Percentiles rank a stretch among this genome's conserved stretches.
Conservation (phyloP, 2,888 invertebrate species). For the Rhamphomyia laevipes region DNA sequence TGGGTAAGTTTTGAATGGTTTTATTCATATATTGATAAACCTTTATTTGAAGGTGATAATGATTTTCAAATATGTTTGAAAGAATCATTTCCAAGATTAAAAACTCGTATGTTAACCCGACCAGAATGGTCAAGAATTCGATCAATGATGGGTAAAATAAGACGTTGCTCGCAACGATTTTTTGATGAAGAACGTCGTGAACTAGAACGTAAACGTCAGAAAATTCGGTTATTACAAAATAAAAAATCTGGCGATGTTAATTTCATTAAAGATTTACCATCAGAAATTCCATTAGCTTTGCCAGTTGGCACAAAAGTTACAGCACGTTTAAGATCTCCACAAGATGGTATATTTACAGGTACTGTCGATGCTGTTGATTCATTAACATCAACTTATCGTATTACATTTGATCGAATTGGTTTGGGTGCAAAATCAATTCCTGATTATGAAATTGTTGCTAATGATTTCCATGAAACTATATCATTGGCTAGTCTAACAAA, state of each 20-base stretch:
- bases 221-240: constrained; percentile 87
- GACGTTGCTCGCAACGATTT: constrained; percentile 88
- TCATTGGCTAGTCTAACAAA: constrained; percentile 59
- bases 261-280: constrained; percentile 76
- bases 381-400: constrained; percentile 84
- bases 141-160: constrained; percentile 92
- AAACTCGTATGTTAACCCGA: constrained; percentile 69
- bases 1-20: constrained; percentile 99
- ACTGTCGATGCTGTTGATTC: constrained; percentile 93
- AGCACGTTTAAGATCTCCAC: constrained; percentile 79
- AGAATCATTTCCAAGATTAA: constrained; percentile 88
- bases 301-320: constrained; percentile 92
- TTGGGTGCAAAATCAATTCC: constrained; percentile 92
- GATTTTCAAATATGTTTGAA: constrained; percentile 89
- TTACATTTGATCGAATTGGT: constrained; percentile 85
- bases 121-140: constrained; percentile 94
- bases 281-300: constrained; percentile 87
- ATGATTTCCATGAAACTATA: constrained; percentile 84
- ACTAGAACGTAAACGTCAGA: constrained; percentile 77
- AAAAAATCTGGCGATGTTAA: constrained; percentile 71
- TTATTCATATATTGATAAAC: constrained; percentile 94
- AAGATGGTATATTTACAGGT: constrained; percentile 91
- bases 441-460: constrained; percentile 91
- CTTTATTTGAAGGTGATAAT: constrained; percentile 89
- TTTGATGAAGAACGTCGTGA: constrained; percentile 90